Conservation (phyloP, 2,797 vertebrate species). For the Sciurus vulgaris region DNA sequence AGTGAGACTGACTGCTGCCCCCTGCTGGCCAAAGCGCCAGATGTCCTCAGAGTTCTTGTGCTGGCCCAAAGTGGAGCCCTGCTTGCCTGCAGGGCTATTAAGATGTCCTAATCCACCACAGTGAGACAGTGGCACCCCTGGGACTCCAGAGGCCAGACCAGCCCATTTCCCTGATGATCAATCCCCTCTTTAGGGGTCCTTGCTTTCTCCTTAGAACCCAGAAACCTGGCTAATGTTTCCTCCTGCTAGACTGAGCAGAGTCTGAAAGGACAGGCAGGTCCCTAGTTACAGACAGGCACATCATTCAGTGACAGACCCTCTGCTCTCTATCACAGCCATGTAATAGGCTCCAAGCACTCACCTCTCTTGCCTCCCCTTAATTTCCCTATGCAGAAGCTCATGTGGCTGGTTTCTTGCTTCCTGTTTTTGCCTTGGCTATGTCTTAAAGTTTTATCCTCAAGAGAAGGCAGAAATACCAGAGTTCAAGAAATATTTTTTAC, state of each 20-base stretch:
- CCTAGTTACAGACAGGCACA: not conserved
- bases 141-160: not conserved
- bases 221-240: not conserved
- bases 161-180: not conserved
- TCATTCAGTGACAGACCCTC: not conserved
- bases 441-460: not conserved
- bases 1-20: slow-evolving; percentile 82
- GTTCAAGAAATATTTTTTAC: not conserved
- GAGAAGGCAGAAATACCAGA: not conserved
- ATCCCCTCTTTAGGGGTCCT: not conserved
- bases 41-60: not conserved
- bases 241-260: not conserved
- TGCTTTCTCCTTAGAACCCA: not conserved
- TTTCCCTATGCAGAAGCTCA: not conserved
- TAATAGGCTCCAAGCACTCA: not conserved
- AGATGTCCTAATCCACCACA: not conserved
- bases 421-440: not conserved
- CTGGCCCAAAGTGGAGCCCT: not conserved
- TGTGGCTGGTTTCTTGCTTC: not conserved
- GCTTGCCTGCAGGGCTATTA: not conserved
- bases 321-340: not conserved
- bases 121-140: not conserved
- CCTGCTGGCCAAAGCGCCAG: not conserved
- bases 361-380: not conserved
- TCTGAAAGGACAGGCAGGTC: not conserved